Conservation (phyloP, 2,113 vertebrate genomes). For the Felis chaus region DNA sequence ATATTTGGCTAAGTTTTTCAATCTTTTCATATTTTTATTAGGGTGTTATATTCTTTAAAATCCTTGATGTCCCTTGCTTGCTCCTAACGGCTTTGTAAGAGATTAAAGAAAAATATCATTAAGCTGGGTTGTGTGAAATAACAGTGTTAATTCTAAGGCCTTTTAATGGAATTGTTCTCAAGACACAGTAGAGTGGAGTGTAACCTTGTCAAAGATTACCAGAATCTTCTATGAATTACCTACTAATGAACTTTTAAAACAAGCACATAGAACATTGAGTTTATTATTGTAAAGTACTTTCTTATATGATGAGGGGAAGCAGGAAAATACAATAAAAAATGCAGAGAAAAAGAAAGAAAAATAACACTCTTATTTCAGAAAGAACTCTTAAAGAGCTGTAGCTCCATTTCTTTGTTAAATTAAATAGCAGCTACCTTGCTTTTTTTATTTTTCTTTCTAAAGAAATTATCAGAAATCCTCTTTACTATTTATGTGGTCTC, state of each 20-base stretch:
- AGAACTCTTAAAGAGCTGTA: not conserved
- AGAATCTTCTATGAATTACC: not conserved
- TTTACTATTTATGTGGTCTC: not conserved
- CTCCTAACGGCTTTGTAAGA: not conserved
- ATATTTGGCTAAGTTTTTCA: not conserved
- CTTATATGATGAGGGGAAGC: not conserved
- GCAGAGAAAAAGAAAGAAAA: not conserved
- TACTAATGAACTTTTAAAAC: not conserved
- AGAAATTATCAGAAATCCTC: not conserved
- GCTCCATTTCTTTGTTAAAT: constrained; percentile 36
- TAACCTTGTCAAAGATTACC: not conserved
- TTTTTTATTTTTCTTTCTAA: not conserved
- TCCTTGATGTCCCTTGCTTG: not conserved
- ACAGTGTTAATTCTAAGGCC: not conserved
- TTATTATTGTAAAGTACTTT: not conserved
- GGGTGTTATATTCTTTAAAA: not conserved
- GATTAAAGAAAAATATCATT: not conserved
- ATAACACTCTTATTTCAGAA: not conserved
- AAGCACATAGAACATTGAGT: not conserved
- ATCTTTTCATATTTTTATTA: constrained; percentile 1
- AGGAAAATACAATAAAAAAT: not conserved
- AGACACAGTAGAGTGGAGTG: not conserved
- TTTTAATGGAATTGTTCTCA: not conserved
- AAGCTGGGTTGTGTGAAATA: not conserved
- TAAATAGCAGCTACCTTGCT: not conserved